Base-by-base conservation (phyloP, 2,888 invertebrate species). In the Cryptops parisi region DNA sequence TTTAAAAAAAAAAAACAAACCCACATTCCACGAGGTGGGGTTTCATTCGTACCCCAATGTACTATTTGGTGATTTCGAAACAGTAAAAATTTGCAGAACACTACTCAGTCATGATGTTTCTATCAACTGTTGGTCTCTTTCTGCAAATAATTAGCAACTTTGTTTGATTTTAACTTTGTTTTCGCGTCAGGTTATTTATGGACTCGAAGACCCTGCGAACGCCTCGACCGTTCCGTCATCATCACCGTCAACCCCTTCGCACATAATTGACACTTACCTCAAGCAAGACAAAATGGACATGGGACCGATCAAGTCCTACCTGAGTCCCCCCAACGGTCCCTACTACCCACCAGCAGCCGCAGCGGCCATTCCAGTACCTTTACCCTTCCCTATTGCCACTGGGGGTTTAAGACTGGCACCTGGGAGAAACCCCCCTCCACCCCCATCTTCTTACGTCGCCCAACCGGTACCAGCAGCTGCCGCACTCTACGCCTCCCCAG, bases 241-340 rank as follows among this genome's bases (percentile, higher is more conserved):
- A 6, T 6, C 33, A 15, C 33, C 33, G 33, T 9, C 33, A 15
- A 33, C 33, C 33, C 6, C 33, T 33, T 33, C 17, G 12, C 43
- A 41, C 12, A 5, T n/a, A 17, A n/a, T n/a, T 9, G 43, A 17
- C 43, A 17, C 9, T 21, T 41, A 6, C n/a, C 50, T 41, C 17
- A 50, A 50, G 40, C 50, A 50, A 25, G 50, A 50, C 17, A 54
- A 56, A 38, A 54, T 54, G n/a, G 56, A 52, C 17, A 47, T 49
- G 4, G 55, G 53, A 5, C 48, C 51, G 51, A 54, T 55, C 27
- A 56, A 55, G 25, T 56, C 56, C 2, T 56, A 56, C 40, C 12
- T 21, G 23, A n/a, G n/a, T n/a, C n/a, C n/a, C n/a, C 33, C 52
- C 5, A 48, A 26, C 47, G 33, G 44, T 39, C 40, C n/a, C 25